A percentile compares a stretch with the other conserved stretches of the same genome.
phyloP scores from a whole-genome alignment of 2,113 vertebrate genomes.

The Pristiophorus japonicus region DNA sequence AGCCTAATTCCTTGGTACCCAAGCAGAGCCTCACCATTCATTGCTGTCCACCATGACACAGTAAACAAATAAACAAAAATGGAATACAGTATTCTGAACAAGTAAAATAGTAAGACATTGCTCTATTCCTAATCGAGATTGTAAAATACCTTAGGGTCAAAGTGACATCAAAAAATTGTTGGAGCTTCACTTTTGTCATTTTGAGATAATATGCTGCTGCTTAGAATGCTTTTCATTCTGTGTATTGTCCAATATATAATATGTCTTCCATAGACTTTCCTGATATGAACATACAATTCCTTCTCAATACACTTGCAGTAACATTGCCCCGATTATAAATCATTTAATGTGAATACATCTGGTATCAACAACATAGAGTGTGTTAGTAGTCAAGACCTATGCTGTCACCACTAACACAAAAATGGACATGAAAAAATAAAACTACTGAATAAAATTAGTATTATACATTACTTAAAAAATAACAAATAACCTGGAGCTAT shows the following conservation, averaged over 20 bases:
- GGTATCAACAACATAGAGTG: background rate
- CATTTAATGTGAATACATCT: slow-evolving; percentile 13
- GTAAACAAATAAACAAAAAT: background rate
- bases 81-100: background rate
- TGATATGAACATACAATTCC: background rate
- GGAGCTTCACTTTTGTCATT: background rate
- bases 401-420: background rate
- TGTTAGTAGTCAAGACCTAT: background rate
- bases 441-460: background rate
- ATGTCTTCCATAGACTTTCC: background rate
- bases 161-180: background rate
- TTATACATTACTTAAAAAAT: background rate
- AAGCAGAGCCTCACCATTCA: background rate
- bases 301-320: background rate
- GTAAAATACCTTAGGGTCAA: background rate
- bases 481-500: slow-evolving; percentile 4
- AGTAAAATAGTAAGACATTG: background rate
- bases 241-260: background rate
- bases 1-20: background rate
- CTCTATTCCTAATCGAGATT: background rate
- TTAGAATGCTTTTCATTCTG: background rate
- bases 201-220: background rate
- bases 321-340: background rate
- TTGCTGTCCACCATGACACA: background rate
- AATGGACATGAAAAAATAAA: background rate